Base-by-base conservation (phyloP, 2,113 vertebrate genomes). In the Zosterops hypoxanthus region DNA sequence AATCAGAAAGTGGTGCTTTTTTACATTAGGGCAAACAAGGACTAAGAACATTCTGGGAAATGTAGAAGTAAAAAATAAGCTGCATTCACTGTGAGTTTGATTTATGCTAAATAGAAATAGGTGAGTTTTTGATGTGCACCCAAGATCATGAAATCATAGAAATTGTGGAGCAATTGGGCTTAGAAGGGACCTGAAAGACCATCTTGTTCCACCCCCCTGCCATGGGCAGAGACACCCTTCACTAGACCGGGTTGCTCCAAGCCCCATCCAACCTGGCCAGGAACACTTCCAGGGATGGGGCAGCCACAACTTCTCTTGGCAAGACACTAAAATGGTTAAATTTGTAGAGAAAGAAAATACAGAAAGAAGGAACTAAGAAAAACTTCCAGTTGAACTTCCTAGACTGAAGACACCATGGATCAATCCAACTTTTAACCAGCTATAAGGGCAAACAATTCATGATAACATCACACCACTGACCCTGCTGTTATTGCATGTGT, bases 121-220 rank as follows among this genome's bases (percentile, higher is more conserved):
- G 24, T 29, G 44, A 64, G 56, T 24, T 47, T 55, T 64, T 66
- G 15, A 8, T 21, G 21, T 33, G 12, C 21, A 31, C 0, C 1
- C 20, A 56, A 71, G 11, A 26, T 41, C 9, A 28, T 6, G 36
- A 25, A 61, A 55, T 41, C 39, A n/a, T 0, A 8, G 53, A 75
- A 88, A 60, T n/a, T 13, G 22, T 12, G 21, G 28, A 33, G 42
- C 7, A 10, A 34, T 6, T 69, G 13, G 25, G 8, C 5, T 49
- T 22, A 8, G 63, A 55, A 41, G 41, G 8, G n/a, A 53, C 21
- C 25, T 49, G 26, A 61, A 47, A 49, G 21, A 7, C 0, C n/a
- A 23, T 34, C 9, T 15, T 11, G 4, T 61, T 61, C 18, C 47
- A 68, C 2, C 2, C 2, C 11, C 5, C 2, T 60, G 11, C n/a